Evolutionary conservation across 2,113 vertebrate species (phyloP).

Genomic region (Coryphaenoides rupestris): DNA sequence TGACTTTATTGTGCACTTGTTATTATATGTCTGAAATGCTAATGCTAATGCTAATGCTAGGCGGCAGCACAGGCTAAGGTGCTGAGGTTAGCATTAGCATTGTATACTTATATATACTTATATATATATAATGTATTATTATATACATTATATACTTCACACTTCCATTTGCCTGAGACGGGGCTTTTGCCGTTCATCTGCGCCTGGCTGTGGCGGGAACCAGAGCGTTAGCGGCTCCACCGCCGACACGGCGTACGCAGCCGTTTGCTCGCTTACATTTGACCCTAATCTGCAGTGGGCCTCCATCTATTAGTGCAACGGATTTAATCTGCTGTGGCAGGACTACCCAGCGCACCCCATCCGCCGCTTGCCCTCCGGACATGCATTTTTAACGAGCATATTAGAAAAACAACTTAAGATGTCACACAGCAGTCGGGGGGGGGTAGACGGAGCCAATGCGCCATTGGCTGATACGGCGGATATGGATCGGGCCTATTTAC

Average conservation of each 20-base stretch:
- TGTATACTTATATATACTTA: conserved; percentile 1
- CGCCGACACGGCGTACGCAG: conserved; percentile 38
- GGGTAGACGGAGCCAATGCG: conserved; percentile 75
- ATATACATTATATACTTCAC: too few relatives aligned
- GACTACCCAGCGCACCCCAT: conserved; percentile 48
- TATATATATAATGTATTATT: too few relatives aligned
- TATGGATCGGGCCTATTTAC: conserved; percentile 56
- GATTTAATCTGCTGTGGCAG: conserved; percentile 67
- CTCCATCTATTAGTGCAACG: conserved; percentile 52
- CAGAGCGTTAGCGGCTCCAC: conserved; percentile 25
- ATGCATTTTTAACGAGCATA: conserved; percentile 72
- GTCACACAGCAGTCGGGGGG: conserved; percentile 71
- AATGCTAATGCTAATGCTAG: too few relatives aligned
- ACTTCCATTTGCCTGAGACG: not conserved
- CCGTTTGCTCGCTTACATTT: conserved; percentile 60
- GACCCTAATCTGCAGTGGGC: conserved; percentile 54
- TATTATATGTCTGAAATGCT: conserved; percentile 8
- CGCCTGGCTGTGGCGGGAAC: conserved; percentile 14
- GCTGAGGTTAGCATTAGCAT: not conserved
- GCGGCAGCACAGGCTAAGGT: not conserved
- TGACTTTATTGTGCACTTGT: not conserved
- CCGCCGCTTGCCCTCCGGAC: conserved; percentile 54
- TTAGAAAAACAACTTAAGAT: conserved; percentile 64
- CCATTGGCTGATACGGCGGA: conserved; percentile 68
- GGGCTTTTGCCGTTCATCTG: conserved; percentile 27